phyloP scores from a whole-genome alignment of 1,140 invertebrate genomes.

The Cotesia vestalis region DNA sequence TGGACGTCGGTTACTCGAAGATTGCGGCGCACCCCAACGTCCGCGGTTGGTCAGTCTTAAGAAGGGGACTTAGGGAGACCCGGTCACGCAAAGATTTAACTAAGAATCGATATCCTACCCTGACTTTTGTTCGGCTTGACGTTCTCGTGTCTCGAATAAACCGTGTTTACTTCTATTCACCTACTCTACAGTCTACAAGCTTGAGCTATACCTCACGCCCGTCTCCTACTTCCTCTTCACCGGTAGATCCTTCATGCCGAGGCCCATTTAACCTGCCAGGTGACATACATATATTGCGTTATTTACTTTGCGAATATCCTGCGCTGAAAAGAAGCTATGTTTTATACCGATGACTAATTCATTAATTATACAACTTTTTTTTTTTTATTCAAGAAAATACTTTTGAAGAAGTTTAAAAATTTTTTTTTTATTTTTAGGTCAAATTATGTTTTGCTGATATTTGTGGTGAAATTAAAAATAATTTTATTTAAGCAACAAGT shows the following conservation, averaged over 20 bases:
- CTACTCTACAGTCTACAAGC: neutral
- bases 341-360: too few relatives aligned
- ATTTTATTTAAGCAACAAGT: too few relatives aligned
- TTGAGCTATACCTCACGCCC: too few relatives aligned
- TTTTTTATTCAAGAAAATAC: too few relatives aligned
- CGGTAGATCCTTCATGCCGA: neutral
- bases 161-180: neutral
- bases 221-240: neutral
- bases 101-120: slow-evolving; percentile 33
- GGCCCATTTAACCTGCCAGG: too few relatives aligned
- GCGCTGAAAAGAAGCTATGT: too few relatives aligned
- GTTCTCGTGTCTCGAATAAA: neutral
- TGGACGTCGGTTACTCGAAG: slow-evolving; percentile 47
- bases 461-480: too few relatives aligned
- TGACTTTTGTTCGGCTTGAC: slow-evolving; percentile 28
- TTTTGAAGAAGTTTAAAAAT: too few relatives aligned
- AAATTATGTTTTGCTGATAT: too few relatives aligned
- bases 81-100: slow-evolving; percentile 57
- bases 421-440: too few relatives aligned
- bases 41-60: slow-evolving; percentile 53
- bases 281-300: too few relatives aligned
- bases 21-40: slow-evolving; percentile 55
- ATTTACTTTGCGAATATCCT: neutral
- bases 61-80: slow-evolving; percentile 42
- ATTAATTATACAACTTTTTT: too few relatives aligned